Base-by-base conservation (phyloP, 2,888 invertebrate genomes). In the Diaphora mendica region DNA sequence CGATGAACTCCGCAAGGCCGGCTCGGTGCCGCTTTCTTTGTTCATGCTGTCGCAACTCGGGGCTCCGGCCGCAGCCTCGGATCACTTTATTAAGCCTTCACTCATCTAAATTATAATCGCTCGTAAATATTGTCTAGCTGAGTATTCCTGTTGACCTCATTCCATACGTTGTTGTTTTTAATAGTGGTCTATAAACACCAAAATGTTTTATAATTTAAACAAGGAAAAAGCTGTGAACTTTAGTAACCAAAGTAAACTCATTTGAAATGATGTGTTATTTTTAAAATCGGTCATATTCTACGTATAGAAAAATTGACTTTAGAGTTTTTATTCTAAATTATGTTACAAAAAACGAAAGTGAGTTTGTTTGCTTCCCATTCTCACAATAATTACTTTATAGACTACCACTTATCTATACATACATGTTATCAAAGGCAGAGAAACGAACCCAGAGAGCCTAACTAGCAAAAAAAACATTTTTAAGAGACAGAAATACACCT, bases 1-100 rank as follows among this genome's bases (percentile, higher is more conserved):
- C 95, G 93, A 94, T 92, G 95, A 95, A 95, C 95, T 92, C 92
- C 82, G 88, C 94, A 95, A 95, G 95, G 95, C 94, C 94, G 91
- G 86, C 86, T 88, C 88, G 92, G 89, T 91, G 90, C 90, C 91
- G 94, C 95, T 95, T 95, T 95, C 95, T 95, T 95, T 95, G 95
- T 95, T 94, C 91, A 90, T 86, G 87, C 90, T 94, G 94, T 94
- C 93, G 94, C 93, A 94, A 94, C 91, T 76, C 85, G 76, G 84
- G 88, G 88, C 91, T 89, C 89, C 86, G 88, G 86, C 89, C 88
- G 86, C 90, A 92, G 91, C 93, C 94, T 93, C 93, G 92, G 90
- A 91, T 92, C 91, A 91, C 89, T 92, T 91, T 93, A 92, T 92
- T 91, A 91, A 92, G 89, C 93, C 93, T 93, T 93, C 92, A 90